Conservation (phyloP, 2,888 invertebrate genomes). For the Tiliacea citrago region DNA sequence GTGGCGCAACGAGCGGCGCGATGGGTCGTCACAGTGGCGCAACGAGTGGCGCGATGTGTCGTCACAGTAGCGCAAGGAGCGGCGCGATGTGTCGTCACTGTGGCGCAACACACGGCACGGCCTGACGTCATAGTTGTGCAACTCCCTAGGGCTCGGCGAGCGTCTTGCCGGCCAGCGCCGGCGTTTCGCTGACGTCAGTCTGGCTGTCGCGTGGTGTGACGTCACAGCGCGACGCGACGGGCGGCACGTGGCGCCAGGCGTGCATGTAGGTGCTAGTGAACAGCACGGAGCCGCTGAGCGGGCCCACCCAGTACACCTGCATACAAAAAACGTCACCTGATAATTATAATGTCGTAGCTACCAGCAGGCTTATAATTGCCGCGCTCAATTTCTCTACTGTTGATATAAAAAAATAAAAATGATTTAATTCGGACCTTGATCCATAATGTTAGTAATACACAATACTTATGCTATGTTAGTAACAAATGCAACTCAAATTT, state of each 20-base stretch:
- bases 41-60: too few species aligned
- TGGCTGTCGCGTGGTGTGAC: conserved; percentile 5
- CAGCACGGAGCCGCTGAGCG: conserved; percentile 79
- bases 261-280: conserved; percentile 72
- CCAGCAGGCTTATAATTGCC: not conserved
- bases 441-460: too few species aligned
- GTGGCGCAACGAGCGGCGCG: not conserved
- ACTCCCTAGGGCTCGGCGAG: conserved; percentile 11
- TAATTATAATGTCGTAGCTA: not conserved
- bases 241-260: conserved; percentile 65
- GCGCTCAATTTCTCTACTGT: not conserved
- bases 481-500: too few species aligned
- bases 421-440: too few species aligned
- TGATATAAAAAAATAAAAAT: too few species aligned
- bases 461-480: too few species aligned
- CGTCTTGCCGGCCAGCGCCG: conserved; percentile 7
- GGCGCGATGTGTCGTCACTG: too few species aligned
- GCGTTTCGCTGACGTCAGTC: not conserved
- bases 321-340: not conserved
- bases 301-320: conserved; percentile 93
- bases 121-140: too few species aligned
- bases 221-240: conserved; percentile 10
- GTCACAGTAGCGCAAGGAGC: too few species aligned
- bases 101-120: too few species aligned
- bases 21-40: too few species aligned